Evolutionary conservation across 2,888 invertebrate genomes (phyloP).

Genomic region (Drosophila cyrtoloma): DNA sequence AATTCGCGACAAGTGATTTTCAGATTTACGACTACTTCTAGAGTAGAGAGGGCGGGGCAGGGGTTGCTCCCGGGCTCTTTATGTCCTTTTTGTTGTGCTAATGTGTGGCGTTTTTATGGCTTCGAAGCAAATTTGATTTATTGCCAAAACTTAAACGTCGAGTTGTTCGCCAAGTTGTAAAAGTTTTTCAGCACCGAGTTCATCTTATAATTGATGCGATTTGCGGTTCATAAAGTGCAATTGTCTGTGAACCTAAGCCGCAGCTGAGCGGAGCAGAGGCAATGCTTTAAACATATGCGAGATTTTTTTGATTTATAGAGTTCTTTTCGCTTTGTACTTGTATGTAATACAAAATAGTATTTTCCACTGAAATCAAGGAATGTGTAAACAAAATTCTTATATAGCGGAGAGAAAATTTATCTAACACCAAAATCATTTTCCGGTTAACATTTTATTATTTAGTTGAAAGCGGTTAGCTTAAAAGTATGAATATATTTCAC

Average conservation of each 20-base stretch:
- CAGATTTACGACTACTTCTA: slow-evolving; percentile 78
- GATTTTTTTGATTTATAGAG: slow-evolving; percentile 43
- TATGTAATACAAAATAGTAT: neutral
- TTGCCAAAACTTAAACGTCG: slow-evolving; percentile 69
- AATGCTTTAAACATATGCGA: slow-evolving; percentile 62
- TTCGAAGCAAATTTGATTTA: slow-evolving; percentile 76
- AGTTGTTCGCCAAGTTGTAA: slow-evolving; percentile 61
- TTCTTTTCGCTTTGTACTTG: neutral
- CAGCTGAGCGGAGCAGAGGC: slow-evolving; percentile 4
- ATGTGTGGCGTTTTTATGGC: slow-evolving; percentile 75
- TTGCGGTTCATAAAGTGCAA: slow-evolving; percentile 78
- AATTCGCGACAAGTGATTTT: slow-evolving; percentile 83
- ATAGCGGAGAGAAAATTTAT: neutral
- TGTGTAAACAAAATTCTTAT: neutral
- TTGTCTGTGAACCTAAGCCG: slow-evolving; percentile 63
- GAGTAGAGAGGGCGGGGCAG: slow-evolving; percentile 15
- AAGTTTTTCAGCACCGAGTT: slow-evolving; percentile 61
- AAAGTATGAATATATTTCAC: neutral
- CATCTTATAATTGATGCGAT: slow-evolving; percentile 78
- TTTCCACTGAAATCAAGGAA: neutral
- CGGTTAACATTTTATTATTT: neutral
- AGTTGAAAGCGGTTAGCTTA: neutral
- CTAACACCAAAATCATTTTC: neutral
- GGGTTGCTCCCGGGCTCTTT: slow-evolving; percentile 11
- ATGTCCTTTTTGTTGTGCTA: slow-evolving; percentile 75